A percentile compares a stretch with the other conserved stretches of the same genome.
phyloP scores from a whole-genome alignment of 2,797 vertebrate genomes.

The Coendou prehensilis region DNA sequence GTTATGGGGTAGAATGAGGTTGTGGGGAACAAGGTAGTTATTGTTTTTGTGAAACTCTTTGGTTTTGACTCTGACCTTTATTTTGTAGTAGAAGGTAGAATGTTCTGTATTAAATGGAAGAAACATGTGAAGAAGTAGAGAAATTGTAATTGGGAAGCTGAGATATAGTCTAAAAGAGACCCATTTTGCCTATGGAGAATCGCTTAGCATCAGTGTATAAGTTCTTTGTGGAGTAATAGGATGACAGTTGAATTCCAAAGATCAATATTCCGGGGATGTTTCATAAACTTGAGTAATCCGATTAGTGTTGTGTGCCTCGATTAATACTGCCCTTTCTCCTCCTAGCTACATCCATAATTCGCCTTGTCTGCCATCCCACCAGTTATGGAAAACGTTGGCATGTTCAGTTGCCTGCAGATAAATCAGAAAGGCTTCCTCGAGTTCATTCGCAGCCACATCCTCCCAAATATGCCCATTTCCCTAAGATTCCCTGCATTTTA shows the following conservation, averaged over 20 bases:
- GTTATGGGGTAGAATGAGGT: slow-evolving; percentile 59
- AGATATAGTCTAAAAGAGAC: background rate
- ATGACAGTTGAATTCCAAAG: background rate
- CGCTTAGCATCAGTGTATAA: background rate
- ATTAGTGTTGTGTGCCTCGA: background rate
- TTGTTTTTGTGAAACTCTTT: slow-evolving; percentile 89
- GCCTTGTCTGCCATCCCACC: background rate
- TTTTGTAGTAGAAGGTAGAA: slow-evolving; percentile 75
- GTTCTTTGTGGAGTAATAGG: background rate
- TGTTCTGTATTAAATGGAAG: slow-evolving; percentile 81
- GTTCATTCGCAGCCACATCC: background rate
- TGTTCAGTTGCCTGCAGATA: background rate
- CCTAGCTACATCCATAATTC: background rate
- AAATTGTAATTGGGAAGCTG: slow-evolving; percentile 54
- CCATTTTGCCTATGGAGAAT: background rate
- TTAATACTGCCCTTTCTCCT: background rate
- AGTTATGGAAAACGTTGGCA: background rate
- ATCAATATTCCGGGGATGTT: background rate
- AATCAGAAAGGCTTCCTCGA: background rate
- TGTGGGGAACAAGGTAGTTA: slow-evolving; percentile 75
- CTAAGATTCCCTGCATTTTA: background rate
- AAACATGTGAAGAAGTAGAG: slow-evolving; percentile 73
- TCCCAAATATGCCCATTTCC: background rate
- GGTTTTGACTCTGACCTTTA: slow-evolving; percentile 89
- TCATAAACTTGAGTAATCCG: background rate